phyloP scores from a whole-genome alignment of 2,113 vertebrate genomes.

The Balaeniceps rex region DNA sequence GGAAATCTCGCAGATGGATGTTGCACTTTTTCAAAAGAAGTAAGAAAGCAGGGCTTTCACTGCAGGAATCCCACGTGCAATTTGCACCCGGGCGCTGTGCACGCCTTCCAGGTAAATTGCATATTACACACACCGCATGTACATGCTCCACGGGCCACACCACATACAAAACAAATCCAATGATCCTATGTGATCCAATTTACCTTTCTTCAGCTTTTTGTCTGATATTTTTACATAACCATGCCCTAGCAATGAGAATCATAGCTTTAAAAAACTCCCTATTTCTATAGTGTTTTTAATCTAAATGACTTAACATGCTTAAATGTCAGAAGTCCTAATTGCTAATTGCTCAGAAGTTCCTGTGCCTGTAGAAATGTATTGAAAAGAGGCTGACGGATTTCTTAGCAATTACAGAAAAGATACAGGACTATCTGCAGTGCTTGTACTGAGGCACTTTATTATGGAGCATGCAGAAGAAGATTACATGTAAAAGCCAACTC shows the following conservation, averaged over 20 bases:
- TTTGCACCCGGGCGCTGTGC: fast-evolving
- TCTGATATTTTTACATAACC: neutral
- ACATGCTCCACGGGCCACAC: neutral
- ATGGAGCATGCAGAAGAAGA: neutral
- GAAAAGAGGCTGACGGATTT: neutral
- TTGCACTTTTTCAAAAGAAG: neutral
- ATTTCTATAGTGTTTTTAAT: neutral
- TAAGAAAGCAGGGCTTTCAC: neutral
- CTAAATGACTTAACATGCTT: neutral
- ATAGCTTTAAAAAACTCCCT: neutral
- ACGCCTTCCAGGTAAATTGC: neutral
- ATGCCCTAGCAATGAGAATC: neutral
- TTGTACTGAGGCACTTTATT: neutral
- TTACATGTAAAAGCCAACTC: neutral
- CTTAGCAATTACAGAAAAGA: neutral
- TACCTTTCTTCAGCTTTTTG: neutral
- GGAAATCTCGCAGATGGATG: neutral
- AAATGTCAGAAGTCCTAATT: neutral
- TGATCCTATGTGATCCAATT: neutral
- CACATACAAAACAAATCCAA: neutral
- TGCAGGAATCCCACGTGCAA: fast-evolving
- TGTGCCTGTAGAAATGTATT: neutral
- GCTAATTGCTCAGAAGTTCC: neutral
- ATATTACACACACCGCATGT: no score
- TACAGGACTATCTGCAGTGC: neutral